Conservation (phyloP, 2,797 vertebrate genomes). For the Coreius guichenoti region DNA sequence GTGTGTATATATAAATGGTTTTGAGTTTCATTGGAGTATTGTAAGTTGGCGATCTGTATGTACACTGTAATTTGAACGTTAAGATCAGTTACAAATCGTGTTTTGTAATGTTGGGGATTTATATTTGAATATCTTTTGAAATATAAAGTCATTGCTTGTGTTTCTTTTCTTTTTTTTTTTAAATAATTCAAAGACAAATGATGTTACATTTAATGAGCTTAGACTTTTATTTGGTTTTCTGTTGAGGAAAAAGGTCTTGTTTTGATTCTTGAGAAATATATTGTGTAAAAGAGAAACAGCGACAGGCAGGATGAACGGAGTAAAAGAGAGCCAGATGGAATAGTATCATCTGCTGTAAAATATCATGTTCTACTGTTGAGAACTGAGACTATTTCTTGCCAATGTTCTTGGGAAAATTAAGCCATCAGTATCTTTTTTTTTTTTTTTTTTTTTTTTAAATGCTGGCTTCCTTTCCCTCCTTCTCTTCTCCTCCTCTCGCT, state of each 20-base stretch:
- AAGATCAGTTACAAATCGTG: slow-evolving; percentile 68
- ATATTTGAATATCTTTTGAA: slow-evolving; percentile 68
- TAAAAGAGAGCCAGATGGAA: slow-evolving; percentile 11
- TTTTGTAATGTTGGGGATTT: slow-evolving; percentile 69
- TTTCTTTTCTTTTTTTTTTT: slow-evolving; percentile 49
- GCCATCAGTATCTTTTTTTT: slow-evolving; percentile 56
- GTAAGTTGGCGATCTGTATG: slow-evolving; percentile 64
- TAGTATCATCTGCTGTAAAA: slow-evolving; percentile 54
- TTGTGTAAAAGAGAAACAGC: slow-evolving; percentile 65
- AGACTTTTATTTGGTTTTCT: slow-evolving; percentile 47
- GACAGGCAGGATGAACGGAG: slow-evolving; percentile 43
- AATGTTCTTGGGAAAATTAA: slow-evolving; percentile 60
- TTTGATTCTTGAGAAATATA: slow-evolving; percentile 57
- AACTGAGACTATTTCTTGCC: slow-evolving; percentile 38
- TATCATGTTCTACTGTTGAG: slow-evolving; percentile 42
- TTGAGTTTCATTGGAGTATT: slow-evolving; percentile 58
- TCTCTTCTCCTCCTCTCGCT: slow-evolving; percentile 22
- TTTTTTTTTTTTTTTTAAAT: slow-evolving; percentile 29
- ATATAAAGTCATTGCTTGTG: slow-evolving; percentile 41
- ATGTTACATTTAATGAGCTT: slow-evolving; percentile 67
- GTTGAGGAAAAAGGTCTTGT: slow-evolving; percentile 27
- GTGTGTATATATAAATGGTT: slow-evolving; percentile 66
- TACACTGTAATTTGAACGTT: slow-evolving; percentile 70
- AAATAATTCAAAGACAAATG: slow-evolving; percentile 27
- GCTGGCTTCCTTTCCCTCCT: slow-evolving; percentile 19